These are phyloP conservation scores for Hyposmocoma kahamanoa DNA, from an alignment of 1,140 invertebrate species.

Conservation along the genomic window DNA sequence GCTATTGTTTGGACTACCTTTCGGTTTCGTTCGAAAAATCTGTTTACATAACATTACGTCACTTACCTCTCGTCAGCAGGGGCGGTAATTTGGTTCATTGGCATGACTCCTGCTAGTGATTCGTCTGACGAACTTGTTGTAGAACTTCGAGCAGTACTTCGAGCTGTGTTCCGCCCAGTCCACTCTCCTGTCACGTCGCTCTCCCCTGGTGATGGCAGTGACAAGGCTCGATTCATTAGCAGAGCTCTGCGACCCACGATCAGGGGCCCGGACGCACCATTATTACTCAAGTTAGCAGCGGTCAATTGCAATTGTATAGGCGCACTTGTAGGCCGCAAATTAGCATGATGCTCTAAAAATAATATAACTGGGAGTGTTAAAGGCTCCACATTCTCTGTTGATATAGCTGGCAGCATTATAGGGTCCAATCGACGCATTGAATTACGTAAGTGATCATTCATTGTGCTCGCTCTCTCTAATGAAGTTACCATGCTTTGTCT, in stretches of 20 bases:
- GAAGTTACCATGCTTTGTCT: slow-evolving; percentile 29
- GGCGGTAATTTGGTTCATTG: slow-evolving; percentile 31
- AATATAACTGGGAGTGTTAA: slow-evolving; percentile 62
- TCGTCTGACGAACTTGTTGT: slow-evolving; percentile 60
- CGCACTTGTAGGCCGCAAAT: slow-evolving; percentile 61
- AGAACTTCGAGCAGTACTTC: slow-evolving; percentile 44
- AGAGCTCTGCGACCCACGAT: slow-evolving; percentile 57
- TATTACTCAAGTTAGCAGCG: slow-evolving; percentile 56
- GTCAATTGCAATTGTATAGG: slow-evolving; percentile 66
- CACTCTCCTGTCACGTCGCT: slow-evolving; percentile 55
- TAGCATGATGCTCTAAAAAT: slow-evolving; percentile 63
- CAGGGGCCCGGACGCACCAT: slow-evolving; percentile 53
- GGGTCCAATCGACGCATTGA: slow-evolving; percentile 64
- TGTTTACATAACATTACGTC: not conserved
- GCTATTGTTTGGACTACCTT: no score
- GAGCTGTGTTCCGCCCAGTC: slow-evolving; percentile 44
- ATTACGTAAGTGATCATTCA: slow-evolving; percentile 50
- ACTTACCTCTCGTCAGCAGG: slow-evolving; percentile 53
- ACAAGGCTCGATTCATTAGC: slow-evolving; percentile 59
- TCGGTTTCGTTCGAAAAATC: no score
- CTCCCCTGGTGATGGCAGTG: slow-evolving; percentile 54
- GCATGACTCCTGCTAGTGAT: slow-evolving; percentile 36
- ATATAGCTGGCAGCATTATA: slow-evolving; percentile 53
- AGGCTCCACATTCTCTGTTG: slow-evolving; percentile 40
- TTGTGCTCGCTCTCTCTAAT: slow-evolving; percentile 42